These are phyloP conservation scores for Phrynocephalus guinanensis DNA, from an alignment of 2,797 vertebrate species.

Conservation along the genomic window DNA sequence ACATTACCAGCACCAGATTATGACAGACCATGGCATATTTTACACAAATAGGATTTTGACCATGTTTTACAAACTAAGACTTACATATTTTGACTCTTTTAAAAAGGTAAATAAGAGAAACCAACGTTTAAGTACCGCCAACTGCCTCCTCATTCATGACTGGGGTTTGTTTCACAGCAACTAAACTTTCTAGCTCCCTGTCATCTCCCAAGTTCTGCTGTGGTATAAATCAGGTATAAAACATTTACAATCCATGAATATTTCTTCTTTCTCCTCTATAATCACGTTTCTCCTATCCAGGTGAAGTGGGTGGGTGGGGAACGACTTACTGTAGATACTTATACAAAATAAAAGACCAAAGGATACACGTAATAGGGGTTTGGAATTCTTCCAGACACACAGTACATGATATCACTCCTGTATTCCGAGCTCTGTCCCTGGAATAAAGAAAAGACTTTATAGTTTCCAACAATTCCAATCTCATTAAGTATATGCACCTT, in stretches of 20 bases:
- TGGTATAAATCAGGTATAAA: neutral
- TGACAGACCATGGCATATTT: no score
- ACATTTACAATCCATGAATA: neutral
- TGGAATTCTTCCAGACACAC: constrained; percentile 96
- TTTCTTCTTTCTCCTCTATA: neutral
- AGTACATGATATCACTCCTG: constrained; percentile 94
- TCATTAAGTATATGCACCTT: neutral
- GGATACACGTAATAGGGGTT: constrained; percentile 97
- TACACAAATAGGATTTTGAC: neutral
- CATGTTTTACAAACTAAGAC: neutral
- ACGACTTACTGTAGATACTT: neutral
- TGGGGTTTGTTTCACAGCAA: neutral
- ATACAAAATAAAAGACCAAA: constrained; percentile 62
- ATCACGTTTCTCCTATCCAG: neutral
- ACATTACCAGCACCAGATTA: no score
- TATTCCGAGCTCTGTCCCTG: constrained; percentile 93
- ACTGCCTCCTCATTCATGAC: neutral
- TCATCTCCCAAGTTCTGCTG: neutral
- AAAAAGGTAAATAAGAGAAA: neutral
- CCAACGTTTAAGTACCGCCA: neutral
- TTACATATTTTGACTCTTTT: neutral
- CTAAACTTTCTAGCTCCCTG: neutral
- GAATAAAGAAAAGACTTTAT: neutral
- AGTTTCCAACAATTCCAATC: constrained; percentile 5
- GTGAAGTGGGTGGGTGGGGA: neutral